Base-by-base conservation (phyloP, 2,888 invertebrate genomes). In the Neuroscelio doddi region DNA sequence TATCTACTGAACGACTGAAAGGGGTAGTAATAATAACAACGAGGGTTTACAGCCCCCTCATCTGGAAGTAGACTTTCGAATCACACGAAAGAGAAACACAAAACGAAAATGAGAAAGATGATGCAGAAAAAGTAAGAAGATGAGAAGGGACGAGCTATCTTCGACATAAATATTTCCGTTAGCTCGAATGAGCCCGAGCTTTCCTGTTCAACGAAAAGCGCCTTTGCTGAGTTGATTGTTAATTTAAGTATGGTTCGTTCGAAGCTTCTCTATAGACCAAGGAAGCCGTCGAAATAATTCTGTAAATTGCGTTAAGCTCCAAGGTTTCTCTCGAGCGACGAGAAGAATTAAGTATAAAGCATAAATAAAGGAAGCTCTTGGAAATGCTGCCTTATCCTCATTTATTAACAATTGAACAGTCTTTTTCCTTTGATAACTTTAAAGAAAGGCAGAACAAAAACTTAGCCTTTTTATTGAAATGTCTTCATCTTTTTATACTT, bases 201-300 rank as follows among this genome's bases (percentile, higher is more conserved):
- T 67, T 67, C 17, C 59, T 44, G 44, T 38, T 32, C 55, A 63
- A 67, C 58, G 62, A 49, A 64, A 61, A 61, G 63, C 67, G 64
- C 56, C 63, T 61, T 53, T 57, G 49, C 61, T 46, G 61, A 57
- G 67, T 64, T 68, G 67, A 68, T 68, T 68, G 67, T 68, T 68
- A 68, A 68, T 68, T 68, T 57, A 68, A 64, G 64, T 64, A 67
- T 14, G 38, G 36, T 34, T 36, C 47, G 9, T 39, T 41, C 10
- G 58, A 16, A 53, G 51, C 58, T 42, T 49, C 58, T 50, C 36
- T 21, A 49, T 27, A 42, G 21, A 34, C 34, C 45, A 16, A 14
- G 52, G 26, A 57, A 53, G 49, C 51, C 52, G 49, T 64, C 53
- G 52, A 59, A 56, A 65, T 65, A 59, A 65, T 65, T 65, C 51